phyloP scores from a whole-genome alignment of 2,113 vertebrate species.

The Echinops telfairi region DNA sequence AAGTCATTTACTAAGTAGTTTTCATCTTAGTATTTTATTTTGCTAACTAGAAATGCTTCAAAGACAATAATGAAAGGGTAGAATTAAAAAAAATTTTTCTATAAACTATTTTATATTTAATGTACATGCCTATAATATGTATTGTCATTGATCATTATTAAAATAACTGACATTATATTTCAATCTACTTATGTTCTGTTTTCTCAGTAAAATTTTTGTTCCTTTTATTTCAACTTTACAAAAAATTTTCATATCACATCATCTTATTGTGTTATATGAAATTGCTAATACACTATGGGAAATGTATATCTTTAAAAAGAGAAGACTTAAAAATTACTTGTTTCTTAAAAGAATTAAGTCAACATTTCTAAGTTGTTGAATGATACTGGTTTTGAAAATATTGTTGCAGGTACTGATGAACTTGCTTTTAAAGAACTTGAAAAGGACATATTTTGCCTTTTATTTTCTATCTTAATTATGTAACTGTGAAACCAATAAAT shows the following conservation, averaged over 20 bases:
- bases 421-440: neutral
- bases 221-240: constrained; percentile 9
- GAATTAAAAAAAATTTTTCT: neutral
- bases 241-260: neutral
- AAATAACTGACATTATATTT: constrained; percentile 15
- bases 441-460: constrained; percentile 49
- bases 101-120: neutral
- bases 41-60: constrained; percentile 7
- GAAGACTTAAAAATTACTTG: neutral
- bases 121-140: neutral
- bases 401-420: neutral
- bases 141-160: neutral
- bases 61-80: neutral
- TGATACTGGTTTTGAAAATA: neutral
- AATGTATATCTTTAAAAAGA: neutral
- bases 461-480: constrained; percentile 9
- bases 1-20: neutral
- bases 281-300: neutral
- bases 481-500: constrained; percentile 32
- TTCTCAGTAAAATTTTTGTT: neutral
- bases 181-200: neutral
- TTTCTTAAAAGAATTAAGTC: constrained; percentile 1
- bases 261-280: constrained; percentile 32
- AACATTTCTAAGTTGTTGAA: constrained; percentile 42
- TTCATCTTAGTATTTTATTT: neutral